Evolutionary conservation across 2,797 vertebrate genomes (phyloP).

Genomic region (Acrocephalus scirpaceus): DNA sequence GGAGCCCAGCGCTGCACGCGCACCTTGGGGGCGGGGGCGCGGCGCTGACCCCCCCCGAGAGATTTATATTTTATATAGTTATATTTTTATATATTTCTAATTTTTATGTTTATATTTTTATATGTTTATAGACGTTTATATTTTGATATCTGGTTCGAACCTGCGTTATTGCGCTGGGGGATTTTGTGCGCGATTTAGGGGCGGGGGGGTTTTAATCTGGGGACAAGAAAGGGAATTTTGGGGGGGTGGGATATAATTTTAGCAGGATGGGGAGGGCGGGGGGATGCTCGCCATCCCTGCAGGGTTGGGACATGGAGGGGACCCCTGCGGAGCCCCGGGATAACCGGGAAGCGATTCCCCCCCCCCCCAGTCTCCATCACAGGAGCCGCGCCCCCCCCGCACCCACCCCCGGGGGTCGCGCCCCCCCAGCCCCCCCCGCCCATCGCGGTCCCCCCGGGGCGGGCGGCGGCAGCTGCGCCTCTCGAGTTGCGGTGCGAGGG

Average conservation of each 20-base stretch:
- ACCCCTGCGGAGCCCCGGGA: not conserved
- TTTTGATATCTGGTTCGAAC: too few relatives aligned
- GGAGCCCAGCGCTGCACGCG: not conserved
- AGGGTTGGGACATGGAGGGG: too few relatives aligned
- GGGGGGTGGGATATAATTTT: not conserved
- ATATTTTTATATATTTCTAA: too few relatives aligned
- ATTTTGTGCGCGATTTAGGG: too few relatives aligned
- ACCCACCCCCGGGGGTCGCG: not conserved
- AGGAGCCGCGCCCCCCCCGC: not conserved
- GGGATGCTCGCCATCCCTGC: not conserved
- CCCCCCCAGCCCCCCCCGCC: not conserved
- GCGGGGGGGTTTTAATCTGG: not conserved
- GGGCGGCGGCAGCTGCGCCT: not conserved
- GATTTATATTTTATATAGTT: not conserved
- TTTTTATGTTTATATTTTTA: too few relatives aligned
- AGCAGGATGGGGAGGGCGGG: not conserved
- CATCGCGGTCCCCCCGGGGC: not conserved
- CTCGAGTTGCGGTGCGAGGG: not conserved
- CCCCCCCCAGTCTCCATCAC: not conserved
- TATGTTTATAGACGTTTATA: too few relatives aligned
- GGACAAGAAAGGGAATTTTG: not conserved
- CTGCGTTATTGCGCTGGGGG: too few relatives aligned
- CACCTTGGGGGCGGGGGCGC: not conserved
- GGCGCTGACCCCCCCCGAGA: not conserved
- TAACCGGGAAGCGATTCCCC: not conserved